Evolutionary conservation across 2,113 vertebrate genomes (phyloP).

Genomic region (Glaucomys volans): DNA sequence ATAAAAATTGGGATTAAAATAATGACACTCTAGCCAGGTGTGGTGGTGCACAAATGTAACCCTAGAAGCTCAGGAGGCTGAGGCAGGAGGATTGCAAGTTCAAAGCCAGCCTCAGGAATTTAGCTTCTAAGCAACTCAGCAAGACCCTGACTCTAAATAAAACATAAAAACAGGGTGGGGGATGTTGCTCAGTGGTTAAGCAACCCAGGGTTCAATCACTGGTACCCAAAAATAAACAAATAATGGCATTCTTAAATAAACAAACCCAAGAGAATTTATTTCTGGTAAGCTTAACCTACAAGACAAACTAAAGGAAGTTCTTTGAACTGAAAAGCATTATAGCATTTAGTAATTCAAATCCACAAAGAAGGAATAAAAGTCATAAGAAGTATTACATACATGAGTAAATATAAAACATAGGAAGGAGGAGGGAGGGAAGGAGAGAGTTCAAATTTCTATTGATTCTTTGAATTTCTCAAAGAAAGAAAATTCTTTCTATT

Average conservation of each 20-base stretch:
- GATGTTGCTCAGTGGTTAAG: background rate
- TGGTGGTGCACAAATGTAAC: background rate
- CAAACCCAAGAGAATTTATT: background rate
- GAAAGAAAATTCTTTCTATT: background rate
- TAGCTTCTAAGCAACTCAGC: background rate
- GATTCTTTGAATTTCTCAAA: slow-evolving; percentile 38
- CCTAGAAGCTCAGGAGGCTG: background rate
- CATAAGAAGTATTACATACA: background rate
- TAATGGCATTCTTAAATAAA: background rate
- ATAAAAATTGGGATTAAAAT: too few relatives aligned
- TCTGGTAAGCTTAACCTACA: background rate
- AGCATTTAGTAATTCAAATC: background rate
- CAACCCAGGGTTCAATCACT: background rate
- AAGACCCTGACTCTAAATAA: too few relatives aligned
- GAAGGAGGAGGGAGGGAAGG: background rate
- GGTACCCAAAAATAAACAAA: background rate
- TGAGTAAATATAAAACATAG: background rate
- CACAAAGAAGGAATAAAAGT: background rate
- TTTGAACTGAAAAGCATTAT: slow-evolving; percentile 23
- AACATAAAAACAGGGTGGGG: too few relatives aligned
- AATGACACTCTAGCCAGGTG: background rate
- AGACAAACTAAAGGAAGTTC: background rate
- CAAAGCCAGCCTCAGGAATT: background rate
- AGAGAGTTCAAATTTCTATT: background rate
- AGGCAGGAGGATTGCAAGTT: background rate